phyloP scores from a whole-genome alignment of 1,140 invertebrate species.

The Drosophila teissieri region DNA sequence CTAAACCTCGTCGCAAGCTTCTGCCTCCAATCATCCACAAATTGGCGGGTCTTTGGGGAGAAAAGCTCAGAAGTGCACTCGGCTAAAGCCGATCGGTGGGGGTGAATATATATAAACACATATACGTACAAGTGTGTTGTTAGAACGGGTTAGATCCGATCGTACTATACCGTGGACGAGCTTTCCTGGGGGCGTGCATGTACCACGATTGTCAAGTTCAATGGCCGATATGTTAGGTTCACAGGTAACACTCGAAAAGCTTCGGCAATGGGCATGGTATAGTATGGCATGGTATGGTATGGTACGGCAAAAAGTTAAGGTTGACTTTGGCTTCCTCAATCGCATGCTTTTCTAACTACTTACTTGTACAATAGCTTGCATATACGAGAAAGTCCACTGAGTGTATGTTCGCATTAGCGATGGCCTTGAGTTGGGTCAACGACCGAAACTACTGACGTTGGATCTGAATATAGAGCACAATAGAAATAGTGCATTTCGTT shows the following conservation, averaged over 20 bases:
- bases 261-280: constrained; percentile 19
- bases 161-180: constrained; percentile 9
- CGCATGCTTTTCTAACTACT: constrained; percentile 39
- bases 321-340: constrained; percentile 7
- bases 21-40: not conserved
- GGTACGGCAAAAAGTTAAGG: constrained; percentile 11
- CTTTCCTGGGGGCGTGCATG: constrained; percentile 27
- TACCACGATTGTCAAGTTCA: constrained; percentile 38
- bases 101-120: too few relatives aligned
- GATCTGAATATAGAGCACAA: constrained; percentile 21
- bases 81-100: constrained; percentile 9
- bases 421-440: constrained; percentile 39
- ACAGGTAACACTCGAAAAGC: constrained; percentile 15
- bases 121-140: not conserved
- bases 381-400: constrained; percentile 3
- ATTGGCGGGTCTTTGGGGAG: not conserved
- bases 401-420: constrained; percentile 18
- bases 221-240: constrained; percentile 34
- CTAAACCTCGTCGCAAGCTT: constrained; percentile 38
- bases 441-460: constrained; percentile 31
- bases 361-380: constrained; percentile 6
- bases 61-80: constrained; percentile 30
- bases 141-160: constrained; percentile 36
- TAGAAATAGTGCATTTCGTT: constrained; percentile 29
- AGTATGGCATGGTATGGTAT: not conserved